Base-by-base conservation (phyloP, 2,113 vertebrate genomes). In the Quiscalus mexicanus region DNA sequence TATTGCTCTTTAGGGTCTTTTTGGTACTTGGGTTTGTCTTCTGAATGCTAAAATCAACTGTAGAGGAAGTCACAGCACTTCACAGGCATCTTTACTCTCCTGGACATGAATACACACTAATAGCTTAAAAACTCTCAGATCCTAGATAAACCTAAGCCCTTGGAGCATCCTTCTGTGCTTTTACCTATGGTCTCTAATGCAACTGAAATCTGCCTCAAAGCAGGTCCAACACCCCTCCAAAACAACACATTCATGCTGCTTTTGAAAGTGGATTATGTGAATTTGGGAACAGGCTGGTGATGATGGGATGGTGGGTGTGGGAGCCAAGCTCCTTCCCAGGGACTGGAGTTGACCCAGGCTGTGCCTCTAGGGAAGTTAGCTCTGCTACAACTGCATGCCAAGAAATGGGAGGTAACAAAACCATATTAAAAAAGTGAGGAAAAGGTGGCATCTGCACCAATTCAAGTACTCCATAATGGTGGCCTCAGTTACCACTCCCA, bases 121-220 rank as follows among this genome's bases (percentile, higher is more conserved):
- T 1, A 78, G 39, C 50, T 78, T 22, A 52, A 62, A 77, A 67
- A 16, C 22, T 55, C 73, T 63, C 50, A 59, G 55, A 70, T 90
- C 50, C 60, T 16, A 50, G 63, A 77, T 44, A 71, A 95, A 84
- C 39, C 9, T 42, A 31, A 60, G 33, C 30, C 33, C 56, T 30
- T 39, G 44, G 21, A 88, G 33, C 37, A 83, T 41, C n/a, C 63
- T 90, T 80, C 67, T 62, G 47, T 55, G 47, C 45, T 65, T 20
- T 47, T 63, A 84, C 42, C 87, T 78, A 3, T 31, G 23, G 20
- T 19, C 60, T 30, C 11, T 6, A 16, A 55, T 0, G 0, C 10
- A 17, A 47, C 37, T 63, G 58, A 84, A 89, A 78, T 19, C 44
- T 15, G 33, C 44, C 64, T 63, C 65, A 68, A 79, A 79, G 70